Evolutionary conservation across 2,888 invertebrate genomes (phyloP), one percentile per base, ranked within the genome.

Genomic region (Drosophila meridiana): DNA sequence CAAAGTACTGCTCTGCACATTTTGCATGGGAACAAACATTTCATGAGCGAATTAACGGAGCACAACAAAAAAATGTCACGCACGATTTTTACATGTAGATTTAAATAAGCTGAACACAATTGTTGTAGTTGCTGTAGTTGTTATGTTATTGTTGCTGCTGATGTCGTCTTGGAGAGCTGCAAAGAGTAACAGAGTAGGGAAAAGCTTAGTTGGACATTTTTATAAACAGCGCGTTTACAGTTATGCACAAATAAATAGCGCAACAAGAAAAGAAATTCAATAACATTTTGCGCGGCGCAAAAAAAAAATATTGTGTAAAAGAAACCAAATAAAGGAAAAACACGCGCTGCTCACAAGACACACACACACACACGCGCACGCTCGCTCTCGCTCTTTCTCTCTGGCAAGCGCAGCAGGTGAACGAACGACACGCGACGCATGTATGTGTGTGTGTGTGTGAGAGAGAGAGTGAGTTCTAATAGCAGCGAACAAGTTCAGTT

Each of bases 341-440:
- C 78, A 83, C 70, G 68, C 80, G 71, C 65, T 65, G 74, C 70
- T 70, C 71, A 69, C 59, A 73, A 76, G 69, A 69, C 68, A 62
- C 61, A 47, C 56, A 48, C 40, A 30, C 34, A 34, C 30, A 50
- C 45, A 45, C 11, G 26, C 8, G 32, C 7, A 14, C 40, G n/a
- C 56, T 66, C 56, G 42, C 45, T 13, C 45, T 20, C 36, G 42
- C 47, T 57, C 20, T 11, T 38, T 26, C 45, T 48, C 30, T 13
- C 28, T n/a, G 34, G 36, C 36, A 52, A 62, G 53, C 66, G 70
- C 66, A 73, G 81, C 89, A 89, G 84, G 89, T 84, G 84, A 84
- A 84, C 83, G 83, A 84, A 88, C 84, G 89, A 87, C 87, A 86
- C 83, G 83, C 83, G 79, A 85, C 88, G 86, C 78, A 72, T 73